These are phyloP conservation scores for Phrynocephalus vlangalii DNA, from an alignment of 2,797 vertebrate species.

Conservation along the genomic window DNA sequence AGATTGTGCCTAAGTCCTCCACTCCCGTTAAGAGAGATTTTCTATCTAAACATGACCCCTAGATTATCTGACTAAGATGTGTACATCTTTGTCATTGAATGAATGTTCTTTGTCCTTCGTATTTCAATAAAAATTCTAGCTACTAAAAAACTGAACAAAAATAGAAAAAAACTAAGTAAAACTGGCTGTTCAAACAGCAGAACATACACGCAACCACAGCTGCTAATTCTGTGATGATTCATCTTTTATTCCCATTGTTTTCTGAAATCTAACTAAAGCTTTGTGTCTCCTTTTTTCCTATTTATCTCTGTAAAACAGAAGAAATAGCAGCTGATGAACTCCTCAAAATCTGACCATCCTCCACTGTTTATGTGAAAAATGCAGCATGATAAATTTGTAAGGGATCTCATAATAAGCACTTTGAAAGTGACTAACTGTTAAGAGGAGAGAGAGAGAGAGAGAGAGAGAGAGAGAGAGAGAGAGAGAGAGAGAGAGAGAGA, in stretches of 20 bases:
- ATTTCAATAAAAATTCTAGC: not conserved
- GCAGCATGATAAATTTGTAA: not conserved
- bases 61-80: no score
- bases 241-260: not conserved
- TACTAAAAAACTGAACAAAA: not conserved
- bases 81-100: not conserved
- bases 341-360: not conserved
- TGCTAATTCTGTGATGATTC: not conserved
- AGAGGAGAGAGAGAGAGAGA: not conserved
- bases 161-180: not conserved
- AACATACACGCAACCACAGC: not conserved
- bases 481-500: not conserved
- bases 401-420: not conserved
- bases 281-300: not conserved
- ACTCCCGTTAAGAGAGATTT: no score
- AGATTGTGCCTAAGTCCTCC: no score
- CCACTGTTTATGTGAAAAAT: not conserved
- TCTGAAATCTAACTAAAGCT: not conserved
- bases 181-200: not conserved
- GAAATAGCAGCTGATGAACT: not conserved
- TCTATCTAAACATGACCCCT: no score
- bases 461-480: not conserved
- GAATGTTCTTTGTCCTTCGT: no score
- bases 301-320: conserved; percentile 11
- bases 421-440: not conserved